Evolutionary conservation across 1,140 invertebrate species (phyloP).

Genomic region (Onthophagus taurus): DNA sequence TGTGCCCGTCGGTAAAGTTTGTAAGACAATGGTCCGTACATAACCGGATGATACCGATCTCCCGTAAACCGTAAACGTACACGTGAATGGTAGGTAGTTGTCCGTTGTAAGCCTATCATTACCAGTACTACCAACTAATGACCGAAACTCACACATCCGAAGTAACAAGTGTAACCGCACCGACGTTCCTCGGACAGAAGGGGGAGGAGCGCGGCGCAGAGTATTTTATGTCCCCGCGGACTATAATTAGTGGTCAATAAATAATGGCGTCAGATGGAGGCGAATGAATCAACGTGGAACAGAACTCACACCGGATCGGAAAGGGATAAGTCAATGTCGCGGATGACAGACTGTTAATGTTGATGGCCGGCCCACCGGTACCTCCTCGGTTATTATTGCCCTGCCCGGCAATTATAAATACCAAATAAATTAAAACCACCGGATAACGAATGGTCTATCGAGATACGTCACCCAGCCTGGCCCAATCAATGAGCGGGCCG

Average conservation of each 20-base stretch:
- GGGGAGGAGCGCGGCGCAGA: conserved; percentile 19
- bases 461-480: conserved; percentile 13
- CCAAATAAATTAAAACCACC: conserved; percentile 21
- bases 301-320: conserved; percentile 24
- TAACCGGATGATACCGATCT: too few relatives aligned
- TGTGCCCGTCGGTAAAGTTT: too few relatives aligned
- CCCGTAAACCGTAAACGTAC: too few relatives aligned
- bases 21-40: too few relatives aligned
- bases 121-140: conserved; percentile 9
- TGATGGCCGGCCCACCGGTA: conserved; percentile 21
- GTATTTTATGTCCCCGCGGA: conserved; percentile 31
- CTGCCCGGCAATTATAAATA: conserved; percentile 21
- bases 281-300: conserved; percentile 29
- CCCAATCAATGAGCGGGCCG: conserved; percentile 9
- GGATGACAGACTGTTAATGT: conserved; percentile 22
- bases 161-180: conserved; percentile 5
- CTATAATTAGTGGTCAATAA: conserved; percentile 33
- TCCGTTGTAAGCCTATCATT: background rate
- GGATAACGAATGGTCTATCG: conserved; percentile 15
- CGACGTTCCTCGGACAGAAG: conserved; percentile 15
- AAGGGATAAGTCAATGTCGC: conserved; percentile 22
- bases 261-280: conserved; percentile 31
- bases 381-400: conserved; percentile 20
- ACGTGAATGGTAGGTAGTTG: too few relatives aligned
- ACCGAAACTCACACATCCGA: conserved; percentile 4